phyloP scores from a whole-genome alignment of 2,888 invertebrate genomes.

The Biston stratarius region DNA sequence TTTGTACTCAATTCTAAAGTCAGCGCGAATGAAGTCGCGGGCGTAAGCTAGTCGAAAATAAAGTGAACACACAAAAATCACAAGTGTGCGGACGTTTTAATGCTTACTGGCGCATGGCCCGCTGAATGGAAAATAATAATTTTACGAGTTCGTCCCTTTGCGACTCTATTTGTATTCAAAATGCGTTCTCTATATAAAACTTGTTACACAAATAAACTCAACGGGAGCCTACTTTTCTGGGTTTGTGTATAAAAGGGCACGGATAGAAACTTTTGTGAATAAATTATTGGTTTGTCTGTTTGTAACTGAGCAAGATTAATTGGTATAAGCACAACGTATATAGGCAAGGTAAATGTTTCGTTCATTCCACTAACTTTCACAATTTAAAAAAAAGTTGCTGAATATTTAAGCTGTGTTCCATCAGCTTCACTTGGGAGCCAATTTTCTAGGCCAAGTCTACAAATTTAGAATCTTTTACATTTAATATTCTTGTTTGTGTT shows the following conservation, averaged over 20 bases:
- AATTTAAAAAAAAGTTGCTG: background rate
- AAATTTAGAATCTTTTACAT: no score
- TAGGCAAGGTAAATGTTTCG: no score
- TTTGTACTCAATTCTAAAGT: no score
- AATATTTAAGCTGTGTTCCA: no score
- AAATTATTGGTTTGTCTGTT: constrained; percentile 17
- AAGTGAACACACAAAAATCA: background rate
- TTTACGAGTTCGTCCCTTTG: constrained; percentile 41
- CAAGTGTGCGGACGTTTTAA: constrained; percentile 12
- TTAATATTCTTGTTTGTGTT: no score
- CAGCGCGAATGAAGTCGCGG: no score
- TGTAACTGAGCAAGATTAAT: background rate
- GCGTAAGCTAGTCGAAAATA: no score
- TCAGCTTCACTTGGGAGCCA: no score
- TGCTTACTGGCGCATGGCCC: constrained; percentile 29
- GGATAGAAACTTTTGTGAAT: constrained; percentile 20
- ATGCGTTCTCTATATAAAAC: constrained; percentile 39
- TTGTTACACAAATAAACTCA: constrained; percentile 38
- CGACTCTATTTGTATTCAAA: constrained; percentile 44
- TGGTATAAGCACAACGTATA: background rate
- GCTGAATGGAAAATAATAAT: constrained; percentile 49
- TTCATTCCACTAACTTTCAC: no score
- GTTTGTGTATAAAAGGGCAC: constrained; percentile 22
- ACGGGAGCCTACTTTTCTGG: constrained; percentile 16
- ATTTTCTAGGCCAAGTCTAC: no score